These are phyloP conservation scores for Pitangus sulphuratus DNA, from an alignment of 2,797 vertebrate species.

Conservation along the genomic window DNA sequence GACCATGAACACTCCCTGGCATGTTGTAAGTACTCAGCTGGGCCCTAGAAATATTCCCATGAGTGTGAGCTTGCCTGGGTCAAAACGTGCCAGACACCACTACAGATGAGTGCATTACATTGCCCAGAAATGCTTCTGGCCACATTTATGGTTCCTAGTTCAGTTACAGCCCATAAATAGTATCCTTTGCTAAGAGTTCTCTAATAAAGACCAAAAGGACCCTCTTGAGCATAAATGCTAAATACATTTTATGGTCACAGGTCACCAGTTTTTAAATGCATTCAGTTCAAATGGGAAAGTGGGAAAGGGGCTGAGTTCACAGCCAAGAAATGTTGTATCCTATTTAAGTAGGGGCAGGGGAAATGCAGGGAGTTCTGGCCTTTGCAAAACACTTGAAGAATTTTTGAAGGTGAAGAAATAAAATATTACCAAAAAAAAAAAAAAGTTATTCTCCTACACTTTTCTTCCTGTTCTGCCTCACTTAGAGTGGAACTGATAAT, in stretches of 20 bases:
- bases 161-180: not conserved
- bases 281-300: not conserved
- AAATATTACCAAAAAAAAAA: not conserved
- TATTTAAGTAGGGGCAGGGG: not conserved
- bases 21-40: not conserved
- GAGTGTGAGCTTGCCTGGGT: not conserved
- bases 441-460: not conserved
- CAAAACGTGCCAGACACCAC: rapidly evolving
- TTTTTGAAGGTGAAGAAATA: not conserved
- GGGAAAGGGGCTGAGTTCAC: not conserved
- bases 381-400: not conserved
- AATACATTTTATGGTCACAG: not conserved
- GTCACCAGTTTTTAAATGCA: not conserved
- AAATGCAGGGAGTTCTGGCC: not conserved
- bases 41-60: not conserved
- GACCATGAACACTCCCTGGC: not conserved
- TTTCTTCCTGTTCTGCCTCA: not conserved
- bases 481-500: not conserved
- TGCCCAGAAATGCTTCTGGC: not conserved
- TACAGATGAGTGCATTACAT: not conserved
- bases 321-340: not conserved
- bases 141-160: not conserved
- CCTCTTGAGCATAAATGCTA: not conserved
- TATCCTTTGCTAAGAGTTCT: not conserved
- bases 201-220: not conserved